These are phyloP conservation scores for Allacma fusca DNA, from an alignment of 2,888 invertebrate species.

Conservation along the genomic window DNA sequence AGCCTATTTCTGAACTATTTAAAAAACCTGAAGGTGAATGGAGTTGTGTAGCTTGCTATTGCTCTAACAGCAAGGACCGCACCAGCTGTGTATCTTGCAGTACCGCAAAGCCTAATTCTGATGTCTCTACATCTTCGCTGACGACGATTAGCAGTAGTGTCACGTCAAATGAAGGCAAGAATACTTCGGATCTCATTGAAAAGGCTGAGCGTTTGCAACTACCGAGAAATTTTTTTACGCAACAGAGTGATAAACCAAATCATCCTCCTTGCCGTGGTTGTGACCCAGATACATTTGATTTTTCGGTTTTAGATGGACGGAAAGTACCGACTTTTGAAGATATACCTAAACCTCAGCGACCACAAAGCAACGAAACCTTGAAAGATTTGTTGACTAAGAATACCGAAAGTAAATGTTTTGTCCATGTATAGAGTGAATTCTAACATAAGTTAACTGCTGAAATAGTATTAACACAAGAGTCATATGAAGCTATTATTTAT, in stretches of 20 bases:
- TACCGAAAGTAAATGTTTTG: not conserved
- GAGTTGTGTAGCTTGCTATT: constrained; percentile 71
- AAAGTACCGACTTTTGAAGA: constrained; percentile 44
- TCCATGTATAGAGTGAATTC: not conserved
- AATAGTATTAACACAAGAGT: too few species aligned
- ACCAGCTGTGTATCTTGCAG: constrained; percentile 69
- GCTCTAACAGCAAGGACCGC: constrained; percentile 67
- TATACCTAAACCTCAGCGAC: constrained; percentile 35
- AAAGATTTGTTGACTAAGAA: constrained; percentile 38
- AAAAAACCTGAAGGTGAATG: constrained; percentile 67
- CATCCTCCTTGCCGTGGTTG: constrained; percentile 50
- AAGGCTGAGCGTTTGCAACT: constrained; percentile 36
- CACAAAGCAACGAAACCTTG: constrained; percentile 29
- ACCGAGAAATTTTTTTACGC: constrained; percentile 21
- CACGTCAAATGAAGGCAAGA: constrained; percentile 18
- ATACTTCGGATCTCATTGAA: constrained; percentile 34
- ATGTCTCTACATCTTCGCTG: not conserved
- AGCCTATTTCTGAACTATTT: constrained; percentile 60
- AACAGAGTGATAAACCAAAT: constrained; percentile 15
- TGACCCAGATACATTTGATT: constrained; percentile 51
- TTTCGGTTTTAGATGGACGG: constrained; percentile 40
- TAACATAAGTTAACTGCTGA: too few species aligned
- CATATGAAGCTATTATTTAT: too few species aligned
- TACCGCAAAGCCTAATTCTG: constrained; percentile 65
- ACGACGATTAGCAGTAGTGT: not conserved